Percentiles rank a stretch among this genome's conserved stretches.
These are phyloP conservation scores for Nemotelus pantherinus DNA, from an alignment of 2,888 invertebrate genomes.

Conservation along the genomic window DNA sequence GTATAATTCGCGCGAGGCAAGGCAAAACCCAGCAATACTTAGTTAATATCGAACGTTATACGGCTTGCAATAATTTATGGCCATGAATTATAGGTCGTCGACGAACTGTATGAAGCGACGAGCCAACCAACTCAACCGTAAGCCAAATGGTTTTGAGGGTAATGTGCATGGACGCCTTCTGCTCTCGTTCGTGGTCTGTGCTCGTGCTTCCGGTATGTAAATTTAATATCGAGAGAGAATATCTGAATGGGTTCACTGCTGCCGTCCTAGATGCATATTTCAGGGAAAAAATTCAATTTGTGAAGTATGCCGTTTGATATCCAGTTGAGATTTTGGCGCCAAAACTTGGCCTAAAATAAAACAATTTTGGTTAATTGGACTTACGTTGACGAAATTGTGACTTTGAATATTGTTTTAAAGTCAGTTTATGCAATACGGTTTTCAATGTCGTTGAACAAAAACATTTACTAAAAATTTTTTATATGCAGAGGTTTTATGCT, in stretches of 20 bases:
- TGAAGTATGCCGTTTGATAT: too few species aligned
- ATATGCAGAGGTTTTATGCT: too few species aligned
- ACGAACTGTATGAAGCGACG: background rate
- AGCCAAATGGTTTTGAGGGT: background rate
- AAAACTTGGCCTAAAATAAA: too few species aligned
- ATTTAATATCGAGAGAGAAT: constrained; percentile 9
- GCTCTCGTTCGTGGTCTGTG: background rate
- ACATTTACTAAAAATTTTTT: too few species aligned
- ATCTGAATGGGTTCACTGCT: constrained; percentile 26
- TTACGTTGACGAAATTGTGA: background rate
- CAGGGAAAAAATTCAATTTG: too few species aligned
- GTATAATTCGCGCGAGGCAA: too few species aligned
- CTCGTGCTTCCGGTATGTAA: constrained; percentile 22
- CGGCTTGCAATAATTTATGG: constrained; percentile 18
- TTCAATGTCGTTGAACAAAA: too few species aligned
- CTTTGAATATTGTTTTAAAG: too few species aligned
- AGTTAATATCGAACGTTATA: too few species aligned
- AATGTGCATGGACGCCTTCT: background rate
- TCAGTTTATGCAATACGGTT: too few species aligned
- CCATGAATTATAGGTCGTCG: constrained; percentile 34
- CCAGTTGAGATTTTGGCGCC: too few species aligned
- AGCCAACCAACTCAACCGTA: background rate
- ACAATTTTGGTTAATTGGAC: background rate
- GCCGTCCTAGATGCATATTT: constrained; percentile 25
- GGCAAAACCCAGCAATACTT: too few species aligned